These are phyloP conservation scores for Aphelenchoides fujianensis DNA, from an alignment of 1,140 invertebrate genomes.

Conservation along the genomic window DNA sequence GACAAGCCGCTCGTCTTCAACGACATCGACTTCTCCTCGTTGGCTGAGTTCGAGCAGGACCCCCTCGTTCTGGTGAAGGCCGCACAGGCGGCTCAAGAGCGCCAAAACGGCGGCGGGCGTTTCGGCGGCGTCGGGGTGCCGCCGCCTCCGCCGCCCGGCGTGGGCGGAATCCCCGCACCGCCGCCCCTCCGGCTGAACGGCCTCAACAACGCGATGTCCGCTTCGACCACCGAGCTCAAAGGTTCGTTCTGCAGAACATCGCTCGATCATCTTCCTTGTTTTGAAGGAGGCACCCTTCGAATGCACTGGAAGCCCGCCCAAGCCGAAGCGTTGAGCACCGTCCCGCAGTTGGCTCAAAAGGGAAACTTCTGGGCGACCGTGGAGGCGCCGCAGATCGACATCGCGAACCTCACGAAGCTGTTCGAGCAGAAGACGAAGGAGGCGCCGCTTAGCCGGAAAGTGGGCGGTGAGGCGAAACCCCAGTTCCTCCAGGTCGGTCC, in stretches of 20 bases:
- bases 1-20: constrained; percentile 78
- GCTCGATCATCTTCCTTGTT: neutral
- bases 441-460: constrained; percentile 68
- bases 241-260: constrained; percentile 1
- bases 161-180: constrained; percentile 61
- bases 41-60: constrained; percentile 67
- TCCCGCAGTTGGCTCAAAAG: constrained; percentile 68
- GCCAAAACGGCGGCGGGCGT: constrained; percentile 24
- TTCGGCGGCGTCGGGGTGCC: constrained; percentile 30
- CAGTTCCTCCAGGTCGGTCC: constrained; percentile 79
- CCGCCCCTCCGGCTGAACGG: constrained; percentile 49
- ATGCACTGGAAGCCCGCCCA: constrained; percentile 91
- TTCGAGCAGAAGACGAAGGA: constrained; percentile 92
- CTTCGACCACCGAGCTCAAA: constrained; percentile 10
- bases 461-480: constrained; percentile 76
- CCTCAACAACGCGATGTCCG: constrained; percentile 1
- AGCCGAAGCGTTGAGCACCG: constrained; percentile 77
- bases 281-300: constrained; percentile 82
- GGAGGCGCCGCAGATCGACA: constrained; percentile 76
- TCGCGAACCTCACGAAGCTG: constrained; percentile 86
- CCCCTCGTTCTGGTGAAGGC: constrained; percentile 52
- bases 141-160: constrained; percentile 54
- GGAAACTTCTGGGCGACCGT: constrained; percentile 94
- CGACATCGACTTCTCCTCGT: constrained; percentile 91
- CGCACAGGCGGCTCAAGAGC: constrained; percentile 51